phyloP scores from a whole-genome alignment of 2,888 invertebrate genomes.

The Tyria jacobaeae region DNA sequence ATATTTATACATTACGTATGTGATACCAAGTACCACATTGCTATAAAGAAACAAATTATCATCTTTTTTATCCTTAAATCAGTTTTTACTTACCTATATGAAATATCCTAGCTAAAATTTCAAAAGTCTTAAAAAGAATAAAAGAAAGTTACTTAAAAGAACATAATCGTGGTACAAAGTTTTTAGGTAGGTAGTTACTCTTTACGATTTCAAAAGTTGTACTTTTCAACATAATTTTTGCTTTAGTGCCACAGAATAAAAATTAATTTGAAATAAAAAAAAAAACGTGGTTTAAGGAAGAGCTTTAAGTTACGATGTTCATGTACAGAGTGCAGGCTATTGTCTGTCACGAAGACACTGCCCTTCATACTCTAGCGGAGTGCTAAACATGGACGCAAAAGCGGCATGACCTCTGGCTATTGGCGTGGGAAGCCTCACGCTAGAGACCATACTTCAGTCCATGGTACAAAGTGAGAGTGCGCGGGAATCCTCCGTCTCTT shows the following conservation, averaged over 20 bases:
- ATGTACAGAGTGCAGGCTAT: too few species aligned
- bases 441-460: too few species aligned
- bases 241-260: neutral
- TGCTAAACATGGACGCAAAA: too few species aligned
- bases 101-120: neutral
- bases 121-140: neutral
- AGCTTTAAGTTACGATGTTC: neutral
- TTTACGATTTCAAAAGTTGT: neutral
- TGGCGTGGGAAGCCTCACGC: too few species aligned
- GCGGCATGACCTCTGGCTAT: too few species aligned
- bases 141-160: neutral
- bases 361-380: too few species aligned
- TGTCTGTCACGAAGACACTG: too few species aligned
- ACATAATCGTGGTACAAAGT: neutral
- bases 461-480: too few species aligned
- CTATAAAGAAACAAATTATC: too few species aligned
- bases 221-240: neutral
- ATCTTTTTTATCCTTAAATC: neutral
- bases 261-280: neutral
- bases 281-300: neutral
- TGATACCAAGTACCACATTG: too few species aligned
- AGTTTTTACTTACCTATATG: neutral
- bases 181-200: neutral
- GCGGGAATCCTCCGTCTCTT: too few species aligned
- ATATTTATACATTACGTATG: too few species aligned